These are phyloP conservation scores for Lepidocolaptes lacrymiger DNA, from an alignment of 2,797 vertebrate species.

Conservation along the genomic window DNA sequence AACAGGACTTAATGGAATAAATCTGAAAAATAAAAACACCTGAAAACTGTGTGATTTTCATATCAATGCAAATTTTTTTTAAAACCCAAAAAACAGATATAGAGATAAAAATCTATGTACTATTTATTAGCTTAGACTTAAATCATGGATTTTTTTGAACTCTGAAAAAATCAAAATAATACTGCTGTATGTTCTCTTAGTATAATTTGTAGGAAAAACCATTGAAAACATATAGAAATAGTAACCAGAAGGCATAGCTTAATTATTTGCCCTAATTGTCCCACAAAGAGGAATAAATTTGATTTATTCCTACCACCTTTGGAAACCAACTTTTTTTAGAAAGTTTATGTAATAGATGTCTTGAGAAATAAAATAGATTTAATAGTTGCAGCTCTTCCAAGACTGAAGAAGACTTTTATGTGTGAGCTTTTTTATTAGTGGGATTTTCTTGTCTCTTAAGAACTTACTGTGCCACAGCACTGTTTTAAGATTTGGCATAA, in stretches of 20 bases:
- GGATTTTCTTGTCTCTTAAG: not conserved
- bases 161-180: slow-evolving; percentile 32
- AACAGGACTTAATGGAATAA: not conserved
- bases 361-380: not conserved
- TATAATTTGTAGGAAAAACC: slow-evolving; percentile 11
- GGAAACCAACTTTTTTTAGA: not conserved
- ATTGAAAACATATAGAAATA: slow-evolving; percentile 40
- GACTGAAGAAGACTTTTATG: not conserved
- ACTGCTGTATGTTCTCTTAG: not conserved
- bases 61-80: not conserved
- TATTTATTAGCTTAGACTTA: not conserved
- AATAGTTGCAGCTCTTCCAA: not conserved
- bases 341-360: not conserved
- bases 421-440: not conserved
- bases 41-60: not conserved
- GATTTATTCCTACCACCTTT: not conserved
- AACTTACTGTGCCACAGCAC: not conserved
- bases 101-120: not conserved
- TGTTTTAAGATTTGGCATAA: not conserved
- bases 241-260: not conserved
- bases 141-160: slow-evolving; percentile 9
- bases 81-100: not conserved
- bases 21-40: not conserved
- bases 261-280: slow-evolving; percentile 18
- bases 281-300: not conserved